Percentiles rank a stretch among this genome's conserved stretches.
phyloP scores from a whole-genome alignment of 2,113 vertebrate genomes.

The Tor tambroides region DNA sequence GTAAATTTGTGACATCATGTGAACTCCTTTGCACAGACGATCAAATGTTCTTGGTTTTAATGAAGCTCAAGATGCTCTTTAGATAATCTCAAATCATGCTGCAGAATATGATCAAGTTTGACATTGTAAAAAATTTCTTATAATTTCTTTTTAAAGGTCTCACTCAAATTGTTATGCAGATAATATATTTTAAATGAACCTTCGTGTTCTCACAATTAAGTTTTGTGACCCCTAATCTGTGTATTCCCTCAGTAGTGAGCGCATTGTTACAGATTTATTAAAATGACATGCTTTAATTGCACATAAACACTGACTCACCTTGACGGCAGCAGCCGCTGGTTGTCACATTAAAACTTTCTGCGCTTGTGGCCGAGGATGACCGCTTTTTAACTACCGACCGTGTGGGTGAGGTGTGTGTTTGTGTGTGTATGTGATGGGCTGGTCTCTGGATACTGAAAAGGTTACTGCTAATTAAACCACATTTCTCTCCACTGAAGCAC shows the following conservation, averaged over 20 bases:
- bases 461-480: constrained; percentile 61
- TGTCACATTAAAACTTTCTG: constrained; percentile 17
- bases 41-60: background rate
- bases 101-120: background rate
- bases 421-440: constrained; percentile 24
- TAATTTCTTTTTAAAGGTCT: background rate
- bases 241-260: background rate
- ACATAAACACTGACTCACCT: background rate
- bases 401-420: constrained; percentile 7
- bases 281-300: constrained; percentile 1
- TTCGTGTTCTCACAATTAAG: background rate
- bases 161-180: background rate
- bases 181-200: background rate
- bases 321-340: background rate
- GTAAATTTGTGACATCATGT: background rate
- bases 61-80: background rate
- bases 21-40: background rate
- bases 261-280: background rate
- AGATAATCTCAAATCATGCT: background rate
- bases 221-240: background rate
- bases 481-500: constrained; percentile 55
- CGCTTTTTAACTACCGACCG: background rate
- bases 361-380: background rate
- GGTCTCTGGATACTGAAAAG: constrained; percentile 45
- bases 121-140: background rate